phyloP scores from a whole-genome alignment of 2,113 vertebrate genomes.

The Malurus melanocephalus region DNA sequence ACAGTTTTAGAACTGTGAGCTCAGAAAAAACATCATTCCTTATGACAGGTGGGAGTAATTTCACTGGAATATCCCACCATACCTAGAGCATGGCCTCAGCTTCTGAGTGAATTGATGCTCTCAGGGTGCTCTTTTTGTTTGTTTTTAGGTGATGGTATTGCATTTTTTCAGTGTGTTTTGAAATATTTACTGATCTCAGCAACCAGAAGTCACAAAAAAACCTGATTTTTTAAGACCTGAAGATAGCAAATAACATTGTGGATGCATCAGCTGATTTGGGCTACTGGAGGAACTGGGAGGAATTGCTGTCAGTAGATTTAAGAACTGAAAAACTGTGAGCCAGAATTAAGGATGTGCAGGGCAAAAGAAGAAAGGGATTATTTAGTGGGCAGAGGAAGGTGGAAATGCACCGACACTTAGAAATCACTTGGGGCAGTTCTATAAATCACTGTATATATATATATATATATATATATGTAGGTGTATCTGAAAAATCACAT shows the following conservation, averaged over 20 bases:
- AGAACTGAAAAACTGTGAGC: neutral
- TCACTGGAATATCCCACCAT: rapidly evolving
- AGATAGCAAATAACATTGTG: neutral
- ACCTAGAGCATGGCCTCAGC: neutral
- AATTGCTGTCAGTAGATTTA: neutral
- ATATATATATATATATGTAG: neutral
- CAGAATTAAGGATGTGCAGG: neutral
- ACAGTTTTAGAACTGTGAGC: neutral
- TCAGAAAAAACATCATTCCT: neutral
- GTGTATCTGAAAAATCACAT: too few species aligned
- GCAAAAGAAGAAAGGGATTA: neutral
- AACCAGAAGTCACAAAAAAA: neutral
- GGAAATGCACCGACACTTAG: neutral
- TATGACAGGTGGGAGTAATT: neutral
- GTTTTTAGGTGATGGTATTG: neutral
- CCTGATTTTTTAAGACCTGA: neutral
- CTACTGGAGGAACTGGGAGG: neutral
- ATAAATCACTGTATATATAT: too few species aligned
- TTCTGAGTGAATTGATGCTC: neutral
- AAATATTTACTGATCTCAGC: neutral
- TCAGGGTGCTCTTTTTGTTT: neutral
- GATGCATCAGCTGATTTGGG: neutral
- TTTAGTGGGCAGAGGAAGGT: neutral
- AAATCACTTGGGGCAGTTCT: neutral
- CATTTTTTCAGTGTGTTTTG: neutral